Percentiles rank a stretch among this genome's conserved stretches.
These are phyloP conservation scores for Orgyia antiqua DNA, from an alignment of 2,888 invertebrate species.

Conservation along the genomic window DNA sequence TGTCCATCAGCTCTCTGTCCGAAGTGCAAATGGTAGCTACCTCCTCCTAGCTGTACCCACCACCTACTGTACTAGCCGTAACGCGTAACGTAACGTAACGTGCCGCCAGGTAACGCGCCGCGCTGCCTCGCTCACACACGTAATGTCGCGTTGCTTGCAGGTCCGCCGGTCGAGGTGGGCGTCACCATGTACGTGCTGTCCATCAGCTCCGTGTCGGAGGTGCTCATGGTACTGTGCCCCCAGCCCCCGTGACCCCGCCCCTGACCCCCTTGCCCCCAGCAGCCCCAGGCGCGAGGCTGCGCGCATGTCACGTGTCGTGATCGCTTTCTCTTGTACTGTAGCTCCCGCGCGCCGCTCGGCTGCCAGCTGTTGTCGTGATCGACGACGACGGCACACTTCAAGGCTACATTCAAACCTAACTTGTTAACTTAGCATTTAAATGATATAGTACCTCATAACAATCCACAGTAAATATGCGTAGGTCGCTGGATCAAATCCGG, in stretches of 20 bases:
- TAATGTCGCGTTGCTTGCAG: constrained; percentile 83
- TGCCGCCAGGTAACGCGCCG: constrained; percentile 8
- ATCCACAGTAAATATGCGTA: too few species aligned
- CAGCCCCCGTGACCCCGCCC: too few species aligned
- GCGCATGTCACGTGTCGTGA: constrained; percentile 56
- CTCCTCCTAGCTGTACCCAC: constrained; percentile 9
- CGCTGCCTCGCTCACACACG: constrained; percentile 80
- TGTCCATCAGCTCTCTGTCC: constrained; percentile 90
- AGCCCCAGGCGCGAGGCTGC: constrained; percentile 75
- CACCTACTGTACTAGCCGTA: too few species aligned
- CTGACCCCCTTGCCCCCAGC: too few species aligned
- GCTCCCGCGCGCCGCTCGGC: constrained; percentile 8
- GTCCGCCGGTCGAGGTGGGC: constrained; percentile 98
- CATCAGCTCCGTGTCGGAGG: constrained; percentile 99
- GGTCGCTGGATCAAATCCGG: too few species aligned
- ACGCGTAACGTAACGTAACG: constrained; percentile 9
- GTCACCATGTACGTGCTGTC: constrained; percentile 99
- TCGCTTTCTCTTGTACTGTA: constrained; percentile 16
- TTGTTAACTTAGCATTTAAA: too few species aligned
- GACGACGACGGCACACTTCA: not conserved
- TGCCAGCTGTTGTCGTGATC: constrained; percentile 3
- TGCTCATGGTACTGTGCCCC: constrained; percentile 92
- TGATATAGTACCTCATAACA: too few species aligned
- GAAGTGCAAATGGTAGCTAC: constrained; percentile 85
- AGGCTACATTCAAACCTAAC: not conserved